These are phyloP conservation scores for Cotesia glomerata DNA, from an alignment of 1,140 invertebrate species.

Conservation along the genomic window DNA sequence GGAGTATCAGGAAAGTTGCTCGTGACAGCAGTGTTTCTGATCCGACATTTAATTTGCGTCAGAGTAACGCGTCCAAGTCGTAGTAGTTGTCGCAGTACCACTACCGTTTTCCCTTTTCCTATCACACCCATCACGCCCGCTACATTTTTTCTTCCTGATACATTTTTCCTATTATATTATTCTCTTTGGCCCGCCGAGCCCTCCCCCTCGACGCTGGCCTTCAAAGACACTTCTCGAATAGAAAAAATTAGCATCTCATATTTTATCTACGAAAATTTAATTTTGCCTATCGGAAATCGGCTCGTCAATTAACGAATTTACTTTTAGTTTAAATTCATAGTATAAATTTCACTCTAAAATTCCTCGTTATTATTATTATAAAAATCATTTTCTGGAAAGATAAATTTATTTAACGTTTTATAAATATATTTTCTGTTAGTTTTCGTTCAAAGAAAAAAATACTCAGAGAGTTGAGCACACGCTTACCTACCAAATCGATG, in stretches of 20 bases:
- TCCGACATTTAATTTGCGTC: constrained; percentile 50
- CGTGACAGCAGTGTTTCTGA: constrained; percentile 44
- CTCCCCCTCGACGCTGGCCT: not conserved
- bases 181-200: not conserved
- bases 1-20: constrained; percentile 31
- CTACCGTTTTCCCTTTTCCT: constrained; percentile 3
- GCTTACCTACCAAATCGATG: too few relatives aligned
- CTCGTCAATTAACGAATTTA: too few relatives aligned
- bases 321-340: too few relatives aligned
- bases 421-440: too few relatives aligned
- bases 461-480: too few relatives aligned
- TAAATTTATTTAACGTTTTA: too few relatives aligned
- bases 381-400: too few relatives aligned
- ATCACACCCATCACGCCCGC: constrained; percentile 17
- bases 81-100: not conserved
- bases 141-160: constrained; percentile 2
- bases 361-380: too few relatives aligned
- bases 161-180: not conserved
- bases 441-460: too few relatives aligned
- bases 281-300: too few relatives aligned
- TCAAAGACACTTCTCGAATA: not conserved
- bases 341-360: too few relatives aligned
- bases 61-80: constrained; percentile 24
- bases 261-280: too few relatives aligned
- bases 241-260: not conserved